phyloP scores from a whole-genome alignment of 2,113 vertebrate genomes.

The Vimba vimba region DNA sequence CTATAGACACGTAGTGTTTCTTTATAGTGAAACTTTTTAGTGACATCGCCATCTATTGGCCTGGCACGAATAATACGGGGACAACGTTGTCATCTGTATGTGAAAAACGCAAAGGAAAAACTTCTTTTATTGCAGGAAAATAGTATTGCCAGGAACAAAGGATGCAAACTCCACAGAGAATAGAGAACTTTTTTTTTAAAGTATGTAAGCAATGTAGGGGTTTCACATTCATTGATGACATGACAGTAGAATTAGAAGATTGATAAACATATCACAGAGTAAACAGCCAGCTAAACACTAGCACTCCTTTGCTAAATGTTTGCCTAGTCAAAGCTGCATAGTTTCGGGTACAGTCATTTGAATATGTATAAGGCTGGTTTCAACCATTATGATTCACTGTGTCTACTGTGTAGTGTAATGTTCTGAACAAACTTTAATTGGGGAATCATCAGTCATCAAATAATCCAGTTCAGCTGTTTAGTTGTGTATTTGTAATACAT shows the following conservation, averaged over 20 bases:
- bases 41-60: too few relatives aligned
- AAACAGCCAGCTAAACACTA: background rate
- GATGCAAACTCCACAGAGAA: too few relatives aligned
- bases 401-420: background rate
- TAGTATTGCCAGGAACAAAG: too few relatives aligned
- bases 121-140: too few relatives aligned
- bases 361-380: conserved; percentile 18
- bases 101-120: too few relatives aligned
- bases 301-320: conserved; percentile 20
- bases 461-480: background rate
- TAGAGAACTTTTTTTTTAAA: background rate
- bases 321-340: conserved; percentile 17
- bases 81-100: too few relatives aligned
- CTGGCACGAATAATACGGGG: too few relatives aligned
- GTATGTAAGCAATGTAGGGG: background rate
- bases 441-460: background rate
- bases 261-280: background rate
- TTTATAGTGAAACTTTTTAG: too few relatives aligned
- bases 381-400: background rate
- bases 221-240: background rate
- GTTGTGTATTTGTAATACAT: background rate
- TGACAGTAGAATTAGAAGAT: background rate
- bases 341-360: background rate
- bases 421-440: background rate
- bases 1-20: too few relatives aligned